These are phyloP conservation scores for Actinemys pallida DNA, from an alignment of 2,113 vertebrate species.

Conservation along the genomic window DNA sequence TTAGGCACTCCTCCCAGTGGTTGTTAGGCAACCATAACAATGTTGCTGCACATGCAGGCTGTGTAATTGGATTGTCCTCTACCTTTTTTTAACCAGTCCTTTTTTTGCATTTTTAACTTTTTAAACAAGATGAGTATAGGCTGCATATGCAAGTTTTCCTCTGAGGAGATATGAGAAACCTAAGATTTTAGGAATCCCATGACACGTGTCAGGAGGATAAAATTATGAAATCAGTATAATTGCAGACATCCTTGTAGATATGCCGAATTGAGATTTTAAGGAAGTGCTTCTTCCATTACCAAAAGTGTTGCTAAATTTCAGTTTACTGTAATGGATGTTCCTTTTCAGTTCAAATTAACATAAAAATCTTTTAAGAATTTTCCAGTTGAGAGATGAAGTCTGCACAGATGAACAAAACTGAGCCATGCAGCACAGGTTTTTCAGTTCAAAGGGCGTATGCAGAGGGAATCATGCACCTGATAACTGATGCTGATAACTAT, in stretches of 20 bases:
- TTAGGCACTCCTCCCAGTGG: conserved; percentile 60
- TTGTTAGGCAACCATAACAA: conserved; percentile 72
- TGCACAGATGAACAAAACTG: not conserved
- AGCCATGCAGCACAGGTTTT: not conserved
- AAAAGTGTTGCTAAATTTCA: conserved; percentile 1
- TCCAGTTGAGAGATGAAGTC: not conserved
- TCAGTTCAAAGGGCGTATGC: not conserved
- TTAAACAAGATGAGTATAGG: not conserved
- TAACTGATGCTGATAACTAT: not conserved
- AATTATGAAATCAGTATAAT: not conserved
- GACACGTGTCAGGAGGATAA: not conserved
- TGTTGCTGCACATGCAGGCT: conserved; percentile 55
- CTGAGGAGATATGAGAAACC: not conserved
- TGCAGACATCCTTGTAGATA: not conserved
- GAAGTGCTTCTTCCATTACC: not conserved
- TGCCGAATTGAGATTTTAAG: not conserved
- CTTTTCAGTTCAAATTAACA: not conserved
- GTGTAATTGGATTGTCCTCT: conserved; percentile 59
- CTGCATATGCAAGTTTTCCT: not conserved
- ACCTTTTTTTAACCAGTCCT: not conserved
- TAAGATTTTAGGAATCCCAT: not conserved
- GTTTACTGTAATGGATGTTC: not conserved
- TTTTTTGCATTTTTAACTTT: conserved; percentile 15
- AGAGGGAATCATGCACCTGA: not conserved
- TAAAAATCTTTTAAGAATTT: not conserved